phyloP scores from a whole-genome alignment of 2,113 vertebrate species.

The Sapayoa aenigma region DNA sequence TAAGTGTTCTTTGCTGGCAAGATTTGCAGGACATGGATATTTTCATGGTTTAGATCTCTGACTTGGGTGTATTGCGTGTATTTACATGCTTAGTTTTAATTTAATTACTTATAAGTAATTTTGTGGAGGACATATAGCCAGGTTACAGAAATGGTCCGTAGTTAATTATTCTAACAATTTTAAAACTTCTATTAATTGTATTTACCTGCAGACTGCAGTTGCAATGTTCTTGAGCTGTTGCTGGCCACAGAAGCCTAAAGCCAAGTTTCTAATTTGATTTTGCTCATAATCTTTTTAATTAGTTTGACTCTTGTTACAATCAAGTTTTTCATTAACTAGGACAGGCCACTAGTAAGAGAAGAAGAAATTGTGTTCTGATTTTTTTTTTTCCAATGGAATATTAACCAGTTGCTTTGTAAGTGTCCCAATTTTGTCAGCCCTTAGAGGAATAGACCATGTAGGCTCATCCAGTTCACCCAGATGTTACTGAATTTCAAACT shows the following conservation, averaged over 20 bases:
- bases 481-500: conserved; percentile 1
- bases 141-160: not conserved
- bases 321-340: conserved; percentile 51
- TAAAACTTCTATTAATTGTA: not conserved
- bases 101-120: not conserved
- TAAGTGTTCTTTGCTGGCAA: not conserved
- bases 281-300: conserved; percentile 42
- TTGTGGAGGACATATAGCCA: not conserved
- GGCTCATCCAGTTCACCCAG: not conserved
- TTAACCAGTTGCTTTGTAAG: conserved; percentile 8
- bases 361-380: conserved; percentile 8
- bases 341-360: conserved; percentile 1
- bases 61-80: not conserved
- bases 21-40: not conserved
- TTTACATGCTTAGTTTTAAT: not conserved
- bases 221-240: not conserved
- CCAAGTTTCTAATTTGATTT: conserved; percentile 55
- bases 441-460: not conserved
- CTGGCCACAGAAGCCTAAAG: conserved; percentile 34
- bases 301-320: conserved; percentile 32
- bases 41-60: not conserved
- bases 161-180: conserved; percentile 23
- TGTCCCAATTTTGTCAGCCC: conserved; percentile 8
- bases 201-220: conserved; percentile 5
- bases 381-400: not conserved